Percentiles rank a stretch among this genome's conserved stretches.
Conservation (phyloP, 1,140 invertebrate genomes). For the Theocolax elegans region DNA sequence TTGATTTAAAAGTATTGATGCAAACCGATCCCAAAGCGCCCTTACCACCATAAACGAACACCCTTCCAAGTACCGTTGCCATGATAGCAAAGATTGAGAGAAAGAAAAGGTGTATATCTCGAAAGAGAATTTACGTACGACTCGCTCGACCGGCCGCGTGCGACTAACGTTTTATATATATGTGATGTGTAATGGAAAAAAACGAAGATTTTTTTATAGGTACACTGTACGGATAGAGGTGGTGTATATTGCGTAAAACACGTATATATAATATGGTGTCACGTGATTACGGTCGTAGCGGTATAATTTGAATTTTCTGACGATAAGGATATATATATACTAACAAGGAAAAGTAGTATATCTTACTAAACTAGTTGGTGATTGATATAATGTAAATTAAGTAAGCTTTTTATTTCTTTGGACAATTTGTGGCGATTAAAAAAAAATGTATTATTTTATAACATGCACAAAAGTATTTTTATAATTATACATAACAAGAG, state of each 20-base stretch:
- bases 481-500: too few species aligned
- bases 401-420: too few species aligned
- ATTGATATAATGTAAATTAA: too few species aligned
- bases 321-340: neutral
- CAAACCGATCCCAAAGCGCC: constrained; percentile 91
- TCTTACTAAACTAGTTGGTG: too few species aligned
- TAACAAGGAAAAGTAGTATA: neutral
- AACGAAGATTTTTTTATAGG: neutral
- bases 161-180: too few species aligned
- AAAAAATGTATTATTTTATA: too few species aligned
- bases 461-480: too few species aligned
- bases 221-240: too few species aligned
- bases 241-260: too few species aligned
- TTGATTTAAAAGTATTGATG: constrained; percentile 88
- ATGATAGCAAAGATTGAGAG: constrained; percentile 48
- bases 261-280: too few species aligned
- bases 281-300: too few species aligned
- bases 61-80: constrained; percentile 70
- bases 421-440: too few species aligned
- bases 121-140: neutral
- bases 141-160: neutral
- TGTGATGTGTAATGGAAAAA: constrained; percentile 1
- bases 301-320: neutral
- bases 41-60: constrained; percentile 93
- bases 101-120: neutral